Percentiles rank a stretch among this genome's conserved stretches.
phyloP scores from a whole-genome alignment of 2,113 vertebrate species.

The Aythya baeri region DNA sequence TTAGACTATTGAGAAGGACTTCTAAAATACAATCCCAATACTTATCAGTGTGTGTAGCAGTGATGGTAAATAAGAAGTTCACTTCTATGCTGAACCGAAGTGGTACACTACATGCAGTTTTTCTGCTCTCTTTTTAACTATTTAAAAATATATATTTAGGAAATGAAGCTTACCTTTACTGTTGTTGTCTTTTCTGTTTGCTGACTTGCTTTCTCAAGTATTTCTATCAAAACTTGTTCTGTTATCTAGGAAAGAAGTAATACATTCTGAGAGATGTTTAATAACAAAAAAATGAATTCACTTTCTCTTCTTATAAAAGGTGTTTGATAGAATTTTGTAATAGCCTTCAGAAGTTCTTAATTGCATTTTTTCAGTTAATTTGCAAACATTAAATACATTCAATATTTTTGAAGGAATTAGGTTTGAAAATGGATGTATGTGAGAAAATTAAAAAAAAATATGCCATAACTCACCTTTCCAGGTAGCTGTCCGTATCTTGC shows the following conservation, averaged over 20 bases:
- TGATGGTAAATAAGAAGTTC: background rate
- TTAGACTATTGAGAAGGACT: background rate
- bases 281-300: background rate
- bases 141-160: background rate
- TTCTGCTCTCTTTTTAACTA: background rate
- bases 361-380: background rate
- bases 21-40: background rate
- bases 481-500: constrained; percentile 89
- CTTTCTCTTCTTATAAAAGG: background rate
- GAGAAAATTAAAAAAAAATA: background rate
- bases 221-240: constrained; percentile 95
- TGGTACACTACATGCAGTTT: fast-evolving
- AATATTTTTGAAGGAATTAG: background rate
- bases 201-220: constrained; percentile 97
- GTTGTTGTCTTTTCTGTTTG: constrained; percentile 97
- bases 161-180: constrained; percentile 85
- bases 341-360: background rate
- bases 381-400: background rate
- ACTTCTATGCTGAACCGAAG: background rate
- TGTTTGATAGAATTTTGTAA: background rate
- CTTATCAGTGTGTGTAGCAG: background rate
- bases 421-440: background rate
- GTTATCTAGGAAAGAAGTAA: constrained; percentile 81
- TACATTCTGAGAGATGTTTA: background rate
- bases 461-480: constrained; percentile 85